A percentile compares a stretch with the other conserved stretches of the same genome.
Conservation (phyloP, 2,113 vertebrate species). For the Elachura formosa region DNA sequence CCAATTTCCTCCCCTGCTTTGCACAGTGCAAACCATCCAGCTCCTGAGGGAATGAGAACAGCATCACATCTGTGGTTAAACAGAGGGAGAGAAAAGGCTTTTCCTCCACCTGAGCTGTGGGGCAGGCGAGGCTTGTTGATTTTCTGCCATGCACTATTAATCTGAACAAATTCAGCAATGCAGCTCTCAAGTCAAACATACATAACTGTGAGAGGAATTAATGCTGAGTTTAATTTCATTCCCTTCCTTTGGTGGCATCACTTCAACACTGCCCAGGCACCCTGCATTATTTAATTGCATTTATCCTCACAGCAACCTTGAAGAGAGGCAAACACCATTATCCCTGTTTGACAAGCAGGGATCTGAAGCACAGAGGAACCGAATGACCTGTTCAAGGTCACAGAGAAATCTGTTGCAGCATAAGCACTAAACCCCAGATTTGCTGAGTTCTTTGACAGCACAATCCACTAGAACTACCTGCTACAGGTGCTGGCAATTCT, state of each 20-base stretch:
- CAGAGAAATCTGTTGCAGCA: background rate
- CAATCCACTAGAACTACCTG: background rate
- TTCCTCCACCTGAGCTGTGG: background rate
- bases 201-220: background rate
- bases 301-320: background rate
- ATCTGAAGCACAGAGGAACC: background rate
- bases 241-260: background rate
- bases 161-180: background rate
- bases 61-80: background rate
- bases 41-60: background rate
- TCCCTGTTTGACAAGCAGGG: background rate
- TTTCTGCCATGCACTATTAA: background rate
- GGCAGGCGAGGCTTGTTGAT: background rate
- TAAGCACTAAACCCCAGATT: constrained; percentile 30
- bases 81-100: background rate
- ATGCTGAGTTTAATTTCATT: background rate
- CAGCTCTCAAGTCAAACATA: background rate
- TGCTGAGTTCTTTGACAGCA: background rate
- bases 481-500: background rate
- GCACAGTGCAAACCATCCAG: background rate
- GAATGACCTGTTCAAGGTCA: constrained; percentile 12
- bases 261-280: background rate
- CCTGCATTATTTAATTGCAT: background rate
- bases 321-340: background rate
- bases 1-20: background rate